A percentile compares a stretch with the other conserved stretches of the same genome.
phyloP scores from a whole-genome alignment of 2,113 vertebrate species.

The Maccullochella peelii region DNA sequence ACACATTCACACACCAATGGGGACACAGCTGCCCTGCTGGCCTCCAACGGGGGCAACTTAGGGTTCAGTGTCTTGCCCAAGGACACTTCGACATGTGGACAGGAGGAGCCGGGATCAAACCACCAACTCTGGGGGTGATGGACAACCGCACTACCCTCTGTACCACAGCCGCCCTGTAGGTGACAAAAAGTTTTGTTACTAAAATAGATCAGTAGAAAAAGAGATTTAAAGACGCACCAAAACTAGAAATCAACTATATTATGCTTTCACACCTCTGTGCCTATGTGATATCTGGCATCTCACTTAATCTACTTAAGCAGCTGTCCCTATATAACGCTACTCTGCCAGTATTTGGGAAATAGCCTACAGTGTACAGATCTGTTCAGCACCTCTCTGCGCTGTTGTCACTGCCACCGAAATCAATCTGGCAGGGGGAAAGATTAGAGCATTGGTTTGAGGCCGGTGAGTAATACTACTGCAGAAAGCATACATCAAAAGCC shows the following conservation, averaged over 20 bases:
- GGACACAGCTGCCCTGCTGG: too few species aligned
- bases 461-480: slow-evolving; percentile 86
- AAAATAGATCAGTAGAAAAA: too few species aligned
- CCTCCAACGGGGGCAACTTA: too few species aligned
- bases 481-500: slow-evolving; percentile 84
- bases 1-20: too few species aligned
- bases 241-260: neutral
- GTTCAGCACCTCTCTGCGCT: slow-evolving; percentile 47
- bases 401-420: slow-evolving; percentile 80
- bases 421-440: slow-evolving; percentile 84
- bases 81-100: too few species aligned
- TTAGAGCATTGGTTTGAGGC: slow-evolving; percentile 86
- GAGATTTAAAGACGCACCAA: slow-evolving; percentile 4
- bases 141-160: too few species aligned
- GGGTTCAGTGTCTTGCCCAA: too few species aligned
- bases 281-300: slow-evolving; percentile 17
- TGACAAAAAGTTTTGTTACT: too few species aligned
- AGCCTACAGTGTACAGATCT: slow-evolving; percentile 66
- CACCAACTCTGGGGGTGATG: too few species aligned
- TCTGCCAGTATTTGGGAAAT: slow-evolving; percentile 82
- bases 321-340: slow-evolving; percentile 49
- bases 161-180: too few species aligned
- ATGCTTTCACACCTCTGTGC: slow-evolving; percentile 8
- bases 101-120: too few species aligned
- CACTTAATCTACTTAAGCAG: slow-evolving; percentile 40